Conservation (phyloP, 2,113 vertebrate genomes). For the Siniperca knerii region DNA sequence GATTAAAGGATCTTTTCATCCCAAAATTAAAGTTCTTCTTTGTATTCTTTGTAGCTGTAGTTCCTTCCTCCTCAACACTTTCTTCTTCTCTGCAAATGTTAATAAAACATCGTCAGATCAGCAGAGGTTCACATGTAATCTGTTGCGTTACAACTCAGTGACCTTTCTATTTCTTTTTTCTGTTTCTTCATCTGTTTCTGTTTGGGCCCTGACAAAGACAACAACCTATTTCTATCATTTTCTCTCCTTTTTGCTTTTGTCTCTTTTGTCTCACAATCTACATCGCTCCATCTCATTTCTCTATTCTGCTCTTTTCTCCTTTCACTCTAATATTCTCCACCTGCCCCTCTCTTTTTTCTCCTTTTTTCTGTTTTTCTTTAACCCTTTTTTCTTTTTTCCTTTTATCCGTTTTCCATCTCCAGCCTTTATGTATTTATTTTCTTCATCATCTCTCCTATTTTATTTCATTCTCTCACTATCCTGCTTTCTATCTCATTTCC, state of each 20-base stretch:
- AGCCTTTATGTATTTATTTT: not conserved
- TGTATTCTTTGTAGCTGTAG: not conserved
- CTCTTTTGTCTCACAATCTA: slow-evolving; percentile 3
- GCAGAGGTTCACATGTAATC: slow-evolving; percentile 17
- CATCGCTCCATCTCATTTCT: slow-evolving; percentile 8
- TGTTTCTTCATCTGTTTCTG: slow-evolving; percentile 9
- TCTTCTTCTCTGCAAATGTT: not conserved
- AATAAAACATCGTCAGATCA: not conserved
- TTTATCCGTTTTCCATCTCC: not conserved
- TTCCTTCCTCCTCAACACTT: not conserved
- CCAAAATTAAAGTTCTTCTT: not conserved
- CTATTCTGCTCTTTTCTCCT: not conserved
- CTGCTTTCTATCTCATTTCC: not conserved
- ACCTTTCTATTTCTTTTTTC: not conserved
- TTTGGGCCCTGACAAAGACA: slow-evolving; percentile 14
- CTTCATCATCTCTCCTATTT: not conserved
- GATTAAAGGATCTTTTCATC: not conserved
- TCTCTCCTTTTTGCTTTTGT: not conserved
- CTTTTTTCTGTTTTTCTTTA: slow-evolving; percentile 57
- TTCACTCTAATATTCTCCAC: slow-evolving; percentile 44
- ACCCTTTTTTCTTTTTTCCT: too few relatives aligned
- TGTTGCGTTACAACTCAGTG: slow-evolving; percentile 15
- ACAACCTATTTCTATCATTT: not conserved
- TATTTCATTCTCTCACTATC: not conserved
- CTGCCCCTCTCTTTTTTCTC: slow-evolving; percentile 18